phyloP scores from a whole-genome alignment of 1,140 invertebrate genomes.

The Pteromalus puparum region DNA sequence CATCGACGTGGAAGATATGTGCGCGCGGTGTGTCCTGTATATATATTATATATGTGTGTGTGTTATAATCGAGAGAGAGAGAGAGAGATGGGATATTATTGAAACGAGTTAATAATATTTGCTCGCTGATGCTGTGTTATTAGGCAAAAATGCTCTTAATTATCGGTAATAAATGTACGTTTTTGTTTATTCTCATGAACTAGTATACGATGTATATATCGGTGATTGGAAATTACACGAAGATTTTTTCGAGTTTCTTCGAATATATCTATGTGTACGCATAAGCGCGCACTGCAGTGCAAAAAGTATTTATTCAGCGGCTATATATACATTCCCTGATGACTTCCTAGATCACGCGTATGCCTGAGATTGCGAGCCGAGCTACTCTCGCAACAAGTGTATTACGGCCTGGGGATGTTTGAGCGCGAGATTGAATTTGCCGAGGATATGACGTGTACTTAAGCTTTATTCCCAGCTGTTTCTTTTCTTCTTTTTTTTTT shows the following conservation, averaged over 20 bases:
- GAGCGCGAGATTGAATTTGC: constrained; percentile 25
- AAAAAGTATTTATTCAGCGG: neutral
- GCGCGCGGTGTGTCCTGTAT: too few relatives aligned
- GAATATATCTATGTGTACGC: neutral
- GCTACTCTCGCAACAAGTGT: constrained; percentile 3
- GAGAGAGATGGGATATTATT: too few relatives aligned
- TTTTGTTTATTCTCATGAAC: too few relatives aligned
- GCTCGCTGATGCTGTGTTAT: too few relatives aligned
- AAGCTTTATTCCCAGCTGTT: constrained; percentile 2
- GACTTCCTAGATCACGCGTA: neutral
- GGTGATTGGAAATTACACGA: too few relatives aligned
- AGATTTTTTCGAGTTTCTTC: neutral
- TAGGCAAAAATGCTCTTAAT: too few relatives aligned
- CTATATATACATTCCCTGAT: neutral
- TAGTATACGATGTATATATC: too few relatives aligned
- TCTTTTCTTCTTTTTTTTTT: constrained; percentile 3
- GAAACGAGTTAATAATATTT: too few relatives aligned
- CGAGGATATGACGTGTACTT: constrained; percentile 31
- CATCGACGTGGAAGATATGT: neutral
- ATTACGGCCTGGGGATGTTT: constrained; percentile 7
- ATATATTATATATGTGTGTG: neutral
- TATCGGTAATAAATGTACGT: too few relatives aligned
- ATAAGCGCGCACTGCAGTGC: neutral
- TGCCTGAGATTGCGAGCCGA: neutral
- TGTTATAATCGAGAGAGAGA: too few relatives aligned